Conservation (phyloP, 2,888 invertebrate species). For the Synergus japonicus region DNA sequence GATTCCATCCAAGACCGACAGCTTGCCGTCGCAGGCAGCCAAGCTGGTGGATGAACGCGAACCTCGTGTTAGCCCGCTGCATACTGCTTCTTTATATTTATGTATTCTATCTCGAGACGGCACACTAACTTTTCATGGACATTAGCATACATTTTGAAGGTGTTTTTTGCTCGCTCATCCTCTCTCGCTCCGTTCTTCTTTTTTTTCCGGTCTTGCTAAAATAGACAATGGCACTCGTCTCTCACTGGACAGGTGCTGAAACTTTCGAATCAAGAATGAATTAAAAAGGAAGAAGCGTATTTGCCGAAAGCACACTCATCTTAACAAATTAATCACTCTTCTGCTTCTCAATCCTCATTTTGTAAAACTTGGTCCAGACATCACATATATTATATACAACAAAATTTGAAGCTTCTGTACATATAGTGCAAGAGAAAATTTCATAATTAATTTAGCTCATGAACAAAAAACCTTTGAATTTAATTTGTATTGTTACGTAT, state of each 20-base stretch:
- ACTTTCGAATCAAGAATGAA: not conserved
- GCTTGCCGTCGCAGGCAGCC: conserved; percentile 56
- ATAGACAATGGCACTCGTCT: conserved; percentile 27
- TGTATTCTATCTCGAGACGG: conserved; percentile 63
- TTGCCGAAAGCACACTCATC: not conserved
- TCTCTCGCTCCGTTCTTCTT: conserved; percentile 9
- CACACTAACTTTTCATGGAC: conserved; percentile 65
- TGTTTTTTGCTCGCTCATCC: conserved; percentile 46
- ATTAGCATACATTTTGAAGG: conserved; percentile 67
- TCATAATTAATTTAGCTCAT: too few relatives aligned
- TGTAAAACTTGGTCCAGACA: not conserved
- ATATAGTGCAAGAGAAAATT: too few relatives aligned
- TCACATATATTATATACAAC: too few relatives aligned
- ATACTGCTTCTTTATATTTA: conserved; percentile 57
- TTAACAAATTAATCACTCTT: not conserved
- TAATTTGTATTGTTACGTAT: too few relatives aligned
- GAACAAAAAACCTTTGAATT: too few relatives aligned
- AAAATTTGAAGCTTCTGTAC: too few relatives aligned
- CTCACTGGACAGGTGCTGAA: conserved; percentile 18
- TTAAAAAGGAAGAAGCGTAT: not conserved
- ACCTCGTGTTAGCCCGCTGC: conserved; percentile 3
- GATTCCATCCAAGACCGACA: conserved; percentile 51
- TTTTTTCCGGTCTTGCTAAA: conserved; percentile 18
- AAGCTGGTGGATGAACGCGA: not conserved
- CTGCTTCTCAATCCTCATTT: not conserved